These are phyloP conservation scores for Emys orbicularis DNA, from an alignment of 2,797 vertebrate genomes.

Conservation along the genomic window DNA sequence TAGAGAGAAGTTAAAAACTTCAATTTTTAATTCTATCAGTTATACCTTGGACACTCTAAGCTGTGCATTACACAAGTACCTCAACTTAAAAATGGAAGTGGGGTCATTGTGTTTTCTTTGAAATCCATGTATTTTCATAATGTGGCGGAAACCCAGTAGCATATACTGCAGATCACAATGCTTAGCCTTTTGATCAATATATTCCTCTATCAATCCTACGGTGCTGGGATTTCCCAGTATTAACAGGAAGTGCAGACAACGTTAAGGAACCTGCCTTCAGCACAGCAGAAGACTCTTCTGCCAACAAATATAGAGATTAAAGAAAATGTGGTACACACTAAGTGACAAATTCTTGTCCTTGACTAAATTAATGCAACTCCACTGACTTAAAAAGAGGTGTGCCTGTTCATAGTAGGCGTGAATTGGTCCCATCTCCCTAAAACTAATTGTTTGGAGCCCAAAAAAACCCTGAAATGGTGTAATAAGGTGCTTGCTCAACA, in stretches of 20 bases:
- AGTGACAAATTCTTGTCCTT: background rate
- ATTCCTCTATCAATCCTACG: background rate
- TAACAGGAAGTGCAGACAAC: background rate
- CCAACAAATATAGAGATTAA: fast-evolving
- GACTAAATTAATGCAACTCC: background rate
- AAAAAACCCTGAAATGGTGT: background rate
- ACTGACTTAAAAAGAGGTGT: background rate
- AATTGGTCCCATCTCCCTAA: constrained; percentile 17
- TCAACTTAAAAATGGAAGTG: background rate
- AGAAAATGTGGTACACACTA: background rate
- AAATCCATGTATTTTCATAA: background rate
- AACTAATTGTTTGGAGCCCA: constrained; percentile 1
- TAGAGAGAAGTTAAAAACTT: background rate
- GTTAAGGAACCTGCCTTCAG: background rate
- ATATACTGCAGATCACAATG: background rate
- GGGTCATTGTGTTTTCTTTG: background rate
- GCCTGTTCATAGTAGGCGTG: background rate
- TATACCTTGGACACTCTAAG: background rate
- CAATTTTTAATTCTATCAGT: background rate
- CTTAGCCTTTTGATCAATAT: background rate
- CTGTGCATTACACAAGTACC: background rate
- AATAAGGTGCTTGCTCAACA: constrained; percentile 26
- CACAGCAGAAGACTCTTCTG: background rate
- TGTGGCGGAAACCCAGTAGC: background rate
- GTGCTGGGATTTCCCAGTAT: background rate